Percentiles rank a stretch among this genome's conserved stretches.
These are phyloP conservation scores for Leptinotarsa undecemlineata DNA, from an alignment of 1,140 invertebrate genomes.

Conservation along the genomic window DNA sequence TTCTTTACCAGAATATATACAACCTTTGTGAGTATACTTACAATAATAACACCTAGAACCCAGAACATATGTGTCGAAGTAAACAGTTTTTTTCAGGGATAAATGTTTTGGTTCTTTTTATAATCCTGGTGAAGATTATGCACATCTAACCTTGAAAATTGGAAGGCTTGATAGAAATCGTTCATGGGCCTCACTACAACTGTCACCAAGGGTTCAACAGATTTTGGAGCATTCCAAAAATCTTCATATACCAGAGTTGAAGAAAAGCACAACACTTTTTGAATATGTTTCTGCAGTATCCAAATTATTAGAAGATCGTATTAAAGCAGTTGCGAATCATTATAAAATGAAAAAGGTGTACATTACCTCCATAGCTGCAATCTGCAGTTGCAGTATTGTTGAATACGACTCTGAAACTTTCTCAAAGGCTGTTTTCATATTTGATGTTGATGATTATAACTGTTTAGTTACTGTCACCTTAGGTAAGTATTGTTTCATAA, in stretches of 20 bases:
- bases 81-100: background rate
- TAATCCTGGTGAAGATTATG: constrained; percentile 48
- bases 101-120: constrained; percentile 25
- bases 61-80: no score
- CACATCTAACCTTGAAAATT: constrained; percentile 45
- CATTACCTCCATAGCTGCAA: constrained; percentile 43
- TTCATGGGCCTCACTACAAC: constrained; percentile 41
- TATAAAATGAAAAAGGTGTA: constrained; percentile 49
- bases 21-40: constrained; percentile 35
- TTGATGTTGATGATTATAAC: constrained; percentile 45
- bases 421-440: constrained; percentile 46
- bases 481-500: constrained; percentile 31
- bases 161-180: constrained; percentile 42
- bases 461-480: constrained; percentile 49
- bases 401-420: constrained; percentile 52
- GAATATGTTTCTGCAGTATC: constrained; percentile 46
- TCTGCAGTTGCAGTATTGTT: constrained; percentile 44
- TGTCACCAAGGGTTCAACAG: constrained; percentile 50
- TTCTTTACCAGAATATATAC: constrained; percentile 47
- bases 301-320: constrained; percentile 41
- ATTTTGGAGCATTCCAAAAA: constrained; percentile 39
- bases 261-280: constrained; percentile 39
- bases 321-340: constrained; percentile 40
- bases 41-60: no score
- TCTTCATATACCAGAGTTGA: constrained; percentile 41